Base-by-base conservation (phyloP, 2,888 invertebrate species). In the Netelia fuscicornis region DNA sequence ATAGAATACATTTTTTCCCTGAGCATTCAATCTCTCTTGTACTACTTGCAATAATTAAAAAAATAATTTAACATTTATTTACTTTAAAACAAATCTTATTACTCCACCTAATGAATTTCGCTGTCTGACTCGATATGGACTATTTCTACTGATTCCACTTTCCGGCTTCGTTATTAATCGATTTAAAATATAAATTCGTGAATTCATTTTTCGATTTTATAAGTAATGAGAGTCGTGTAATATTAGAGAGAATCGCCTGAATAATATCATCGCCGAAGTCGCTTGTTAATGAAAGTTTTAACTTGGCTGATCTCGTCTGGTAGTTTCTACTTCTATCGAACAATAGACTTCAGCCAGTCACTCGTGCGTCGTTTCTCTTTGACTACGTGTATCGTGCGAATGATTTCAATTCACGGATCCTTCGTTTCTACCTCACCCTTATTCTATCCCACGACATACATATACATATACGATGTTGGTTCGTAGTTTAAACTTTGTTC, bases 341-440 rank as follows among this genome's bases (percentile, higher is more conserved):
- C 48, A 48, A 48, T 48, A 48, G 30, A 42, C 10, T 56, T 56
- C 37, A 25, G 8, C n/a, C 56, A 56, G 72, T 75, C 52, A 11
- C 37, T 30, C 54, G 54, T 75, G 17, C 30, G 37, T 56, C 64
- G 54, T 42, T 65, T 37, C 52, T 1, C 76, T 65, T 67, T 37
- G n/a, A 56, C 42, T 76, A n/a, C 37, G 10, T 54, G 42, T 13
- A n/a, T 20, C 65, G 65, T 58, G 58, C 23, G 58, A 44, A 58
- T 77, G 42, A 68, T 77, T 68, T 77, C 77, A 77, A 77, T 77
- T 77, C 58, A 67, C 68, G n/a, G 30, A 68, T 58, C 20, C 30
- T 48, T 68, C 23, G 68, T 60, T 13, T 13, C 23, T 20, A 13
- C n/a, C 20, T 17, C 52, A 52, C 52, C 17, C 42, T 44, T 65